Conservation (phyloP, 1,140 invertebrate species). For the Dendrolimus punctatus region DNA sequence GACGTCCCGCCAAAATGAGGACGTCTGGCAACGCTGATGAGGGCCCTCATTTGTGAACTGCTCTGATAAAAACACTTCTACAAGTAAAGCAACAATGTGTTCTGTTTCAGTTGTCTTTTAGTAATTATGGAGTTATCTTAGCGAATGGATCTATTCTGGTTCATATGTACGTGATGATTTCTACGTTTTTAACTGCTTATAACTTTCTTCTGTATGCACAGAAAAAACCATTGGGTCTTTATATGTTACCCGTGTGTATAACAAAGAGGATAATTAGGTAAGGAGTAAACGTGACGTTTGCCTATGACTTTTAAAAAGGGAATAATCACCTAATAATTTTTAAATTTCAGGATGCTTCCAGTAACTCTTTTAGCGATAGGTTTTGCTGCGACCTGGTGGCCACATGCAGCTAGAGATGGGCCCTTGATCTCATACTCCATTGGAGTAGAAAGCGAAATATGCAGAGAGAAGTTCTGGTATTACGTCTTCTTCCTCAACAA, state of each 20-base stretch:
- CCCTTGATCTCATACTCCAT: slow-evolving; percentile 2
- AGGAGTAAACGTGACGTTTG: too few relatives aligned
- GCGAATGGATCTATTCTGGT: not conserved
- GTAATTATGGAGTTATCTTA: not conserved
- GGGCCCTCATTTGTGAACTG: too few relatives aligned
- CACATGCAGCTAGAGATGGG: not conserved
- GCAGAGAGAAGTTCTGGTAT: slow-evolving; percentile 10
- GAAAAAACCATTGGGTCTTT: too few relatives aligned
- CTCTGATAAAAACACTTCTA: too few relatives aligned
- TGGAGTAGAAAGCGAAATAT: slow-evolving; percentile 1
- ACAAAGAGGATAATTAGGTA: too few relatives aligned
- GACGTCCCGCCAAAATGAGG: too few relatives aligned
- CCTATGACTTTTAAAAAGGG: too few relatives aligned
- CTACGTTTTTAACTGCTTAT: not conserved
- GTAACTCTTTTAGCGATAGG: slow-evolving; percentile 38
- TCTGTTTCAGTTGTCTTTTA: too few relatives aligned
- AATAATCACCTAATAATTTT: not conserved
- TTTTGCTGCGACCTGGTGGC: slow-evolving; percentile 46
- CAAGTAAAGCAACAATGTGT: too few relatives aligned
- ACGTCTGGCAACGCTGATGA: too few relatives aligned
- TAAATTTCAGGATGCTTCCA: slow-evolving; percentile 23
- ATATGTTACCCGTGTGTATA: too few relatives aligned
- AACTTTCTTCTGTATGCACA: too few relatives aligned
- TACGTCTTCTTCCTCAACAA: slow-evolving; percentile 6
- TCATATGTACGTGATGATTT: not conserved